Percentiles rank a stretch among this genome's conserved stretches.
phyloP scores from a whole-genome alignment of 2,888 invertebrate species.

The Homarus gammarus region DNA sequence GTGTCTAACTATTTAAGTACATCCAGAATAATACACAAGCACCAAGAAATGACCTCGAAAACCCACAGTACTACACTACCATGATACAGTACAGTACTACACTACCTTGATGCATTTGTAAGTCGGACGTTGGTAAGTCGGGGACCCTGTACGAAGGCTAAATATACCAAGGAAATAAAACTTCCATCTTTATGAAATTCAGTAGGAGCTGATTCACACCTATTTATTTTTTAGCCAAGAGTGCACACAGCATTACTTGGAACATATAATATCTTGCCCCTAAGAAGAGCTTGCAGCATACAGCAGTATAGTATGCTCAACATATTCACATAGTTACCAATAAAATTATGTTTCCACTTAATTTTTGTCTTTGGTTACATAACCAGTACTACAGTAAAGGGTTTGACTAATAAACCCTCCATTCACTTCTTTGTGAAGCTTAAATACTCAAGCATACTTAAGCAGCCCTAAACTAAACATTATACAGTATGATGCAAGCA shows the following conservation, averaged over 20 bases:
- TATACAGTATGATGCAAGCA: conserved; percentile 20
- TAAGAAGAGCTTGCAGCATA: not conserved
- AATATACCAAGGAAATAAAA: not conserved
- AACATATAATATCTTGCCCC: conserved; percentile 9
- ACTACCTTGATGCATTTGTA: too few relatives aligned
- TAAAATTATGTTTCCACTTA: not conserved
- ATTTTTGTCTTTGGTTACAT: conserved; percentile 30
- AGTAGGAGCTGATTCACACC: conserved; percentile 14
- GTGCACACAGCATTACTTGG: conserved; percentile 20
- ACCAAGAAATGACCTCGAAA: too few relatives aligned
- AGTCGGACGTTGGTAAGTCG: too few relatives aligned
- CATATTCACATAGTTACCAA: not conserved
- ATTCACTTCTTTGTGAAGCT: conserved; percentile 5
- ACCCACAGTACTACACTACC: too few relatives aligned
- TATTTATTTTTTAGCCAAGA: conserved; percentile 9
- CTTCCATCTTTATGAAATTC: not conserved
- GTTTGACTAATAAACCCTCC: conserved; percentile 29
- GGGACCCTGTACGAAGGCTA: too few relatives aligned
- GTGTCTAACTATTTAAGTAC: too few relatives aligned
- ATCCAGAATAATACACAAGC: too few relatives aligned
- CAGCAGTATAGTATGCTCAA: not conserved
- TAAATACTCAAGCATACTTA: not conserved
- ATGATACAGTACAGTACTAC: too few relatives aligned
- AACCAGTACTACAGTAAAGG: conserved; percentile 19
- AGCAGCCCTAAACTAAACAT: conserved; percentile 22